Conservation (phyloP, 2,113 vertebrate species). For the Baryphthengus martii region DNA sequence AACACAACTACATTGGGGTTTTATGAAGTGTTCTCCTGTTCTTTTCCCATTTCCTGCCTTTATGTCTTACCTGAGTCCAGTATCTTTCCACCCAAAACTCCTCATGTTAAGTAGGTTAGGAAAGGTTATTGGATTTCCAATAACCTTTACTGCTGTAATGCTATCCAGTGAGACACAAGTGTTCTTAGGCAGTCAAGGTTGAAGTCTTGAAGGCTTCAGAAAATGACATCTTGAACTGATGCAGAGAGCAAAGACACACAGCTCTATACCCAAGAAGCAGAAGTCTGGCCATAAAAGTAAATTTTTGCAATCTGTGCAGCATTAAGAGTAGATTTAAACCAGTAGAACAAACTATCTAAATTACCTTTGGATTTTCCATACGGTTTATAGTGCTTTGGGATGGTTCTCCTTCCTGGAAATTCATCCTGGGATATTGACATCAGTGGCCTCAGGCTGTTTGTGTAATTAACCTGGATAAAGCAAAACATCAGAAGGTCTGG, state of each 20-base stretch:
- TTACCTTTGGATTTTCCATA: slow-evolving; percentile 11
- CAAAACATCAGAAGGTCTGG: neutral
- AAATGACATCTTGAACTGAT: neutral
- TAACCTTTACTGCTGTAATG: neutral
- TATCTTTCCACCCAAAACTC: neutral
- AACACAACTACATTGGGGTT: neutral
- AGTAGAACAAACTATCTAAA: neutral
- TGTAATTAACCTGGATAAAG: slow-evolving; percentile 20
- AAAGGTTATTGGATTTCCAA: neutral
- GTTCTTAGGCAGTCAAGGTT: neutral
- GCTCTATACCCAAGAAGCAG: neutral
- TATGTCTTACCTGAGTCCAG: neutral
- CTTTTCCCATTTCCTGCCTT: neutral
- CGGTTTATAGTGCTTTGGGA: neutral
- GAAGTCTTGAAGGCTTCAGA: neutral
- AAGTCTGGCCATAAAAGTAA: neutral
- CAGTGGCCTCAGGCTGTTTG: neutral
- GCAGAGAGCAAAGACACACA: neutral
- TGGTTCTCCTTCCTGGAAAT: neutral
- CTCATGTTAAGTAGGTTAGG: neutral
- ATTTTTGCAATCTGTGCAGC: neutral
- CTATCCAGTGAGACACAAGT: neutral
- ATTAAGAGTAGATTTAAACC: neutral
- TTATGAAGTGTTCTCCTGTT: neutral
- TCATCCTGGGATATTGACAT: neutral